These are phyloP conservation scores for Vipera ursinii DNA, from an alignment of 2,797 vertebrate species.

Conservation along the genomic window DNA sequence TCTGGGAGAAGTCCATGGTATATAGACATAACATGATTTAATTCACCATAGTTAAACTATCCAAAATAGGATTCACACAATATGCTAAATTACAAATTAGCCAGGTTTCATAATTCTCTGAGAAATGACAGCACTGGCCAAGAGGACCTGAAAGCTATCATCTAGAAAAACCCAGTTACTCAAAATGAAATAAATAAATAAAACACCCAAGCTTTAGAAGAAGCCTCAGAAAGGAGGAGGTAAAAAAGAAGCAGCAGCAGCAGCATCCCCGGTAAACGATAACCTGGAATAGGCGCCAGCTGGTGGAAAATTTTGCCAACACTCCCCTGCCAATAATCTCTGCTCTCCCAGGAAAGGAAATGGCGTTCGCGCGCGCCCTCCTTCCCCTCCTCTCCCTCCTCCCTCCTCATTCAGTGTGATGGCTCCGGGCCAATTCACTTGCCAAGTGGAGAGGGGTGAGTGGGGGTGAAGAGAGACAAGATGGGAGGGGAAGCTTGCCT, in stretches of 20 bases:
- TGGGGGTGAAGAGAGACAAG: background rate
- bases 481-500: background rate
- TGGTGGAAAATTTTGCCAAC: background rate
- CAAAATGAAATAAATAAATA: background rate
- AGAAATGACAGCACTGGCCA: background rate
- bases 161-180: background rate
- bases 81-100: background rate
- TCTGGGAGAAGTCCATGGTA: background rate
- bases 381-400: background rate
- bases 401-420: background rate
- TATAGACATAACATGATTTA: background rate
- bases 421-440: background rate
- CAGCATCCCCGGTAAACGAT: background rate
- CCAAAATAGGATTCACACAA: background rate
- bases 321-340: slow-evolving; percentile 5
- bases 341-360: slow-evolving; percentile 6
- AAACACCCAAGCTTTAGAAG: background rate
- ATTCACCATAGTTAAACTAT: background rate
- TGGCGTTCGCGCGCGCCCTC: background rate
- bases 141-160: background rate
- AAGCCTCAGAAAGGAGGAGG: background rate
- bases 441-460: background rate
- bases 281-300: background rate
- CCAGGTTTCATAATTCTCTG: background rate
- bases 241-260: background rate